Evolutionary conservation across 2,113 vertebrate genomes (phyloP).

Genomic region (Mobula hypostoma): DNA sequence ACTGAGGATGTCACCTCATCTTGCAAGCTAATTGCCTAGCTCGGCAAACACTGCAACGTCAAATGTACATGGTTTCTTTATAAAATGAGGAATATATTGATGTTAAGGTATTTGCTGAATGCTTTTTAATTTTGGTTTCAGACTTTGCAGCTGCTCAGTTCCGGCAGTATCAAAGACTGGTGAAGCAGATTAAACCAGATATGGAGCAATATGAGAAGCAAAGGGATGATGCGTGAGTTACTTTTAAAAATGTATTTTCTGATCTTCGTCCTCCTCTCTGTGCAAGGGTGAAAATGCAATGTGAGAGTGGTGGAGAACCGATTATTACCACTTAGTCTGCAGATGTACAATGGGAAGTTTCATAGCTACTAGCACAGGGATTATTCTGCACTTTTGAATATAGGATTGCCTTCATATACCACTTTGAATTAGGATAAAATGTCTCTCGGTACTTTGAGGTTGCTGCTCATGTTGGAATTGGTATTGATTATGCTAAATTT

Average conservation of each 20-base stretch:
- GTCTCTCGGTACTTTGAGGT: neutral
- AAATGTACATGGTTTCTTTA: neutral
- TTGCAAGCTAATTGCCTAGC: too few species aligned
- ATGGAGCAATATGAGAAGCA: constrained; percentile 75
- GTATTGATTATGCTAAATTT: too few species aligned
- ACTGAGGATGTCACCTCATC: too few species aligned
- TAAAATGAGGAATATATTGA: neutral
- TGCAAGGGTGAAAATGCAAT: neutral
- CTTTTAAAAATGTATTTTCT: rapidly evolving
- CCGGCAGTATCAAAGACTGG: constrained; percentile 87
- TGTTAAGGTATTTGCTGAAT: neutral
- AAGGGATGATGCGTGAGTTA: constrained; percentile 72
- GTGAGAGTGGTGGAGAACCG: too few species aligned
- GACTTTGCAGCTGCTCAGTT: constrained; percentile 93
- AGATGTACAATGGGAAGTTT: neutral
- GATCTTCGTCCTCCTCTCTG: neutral
- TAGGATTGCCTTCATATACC: neutral
- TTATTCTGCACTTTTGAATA: neutral
- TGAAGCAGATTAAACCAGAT: constrained; percentile 87
- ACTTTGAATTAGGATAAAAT: neutral
- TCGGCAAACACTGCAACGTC: too few species aligned
- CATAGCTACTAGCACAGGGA: neutral
- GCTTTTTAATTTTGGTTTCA: constrained; percentile 43
- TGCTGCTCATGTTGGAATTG: too few species aligned
- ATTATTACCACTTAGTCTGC: neutral